Percentiles rank a stretch among this genome's conserved stretches.
Evolutionary conservation across 2,888 invertebrate genomes (phyloP).

Genomic region (Clanis bilineata): DNA sequence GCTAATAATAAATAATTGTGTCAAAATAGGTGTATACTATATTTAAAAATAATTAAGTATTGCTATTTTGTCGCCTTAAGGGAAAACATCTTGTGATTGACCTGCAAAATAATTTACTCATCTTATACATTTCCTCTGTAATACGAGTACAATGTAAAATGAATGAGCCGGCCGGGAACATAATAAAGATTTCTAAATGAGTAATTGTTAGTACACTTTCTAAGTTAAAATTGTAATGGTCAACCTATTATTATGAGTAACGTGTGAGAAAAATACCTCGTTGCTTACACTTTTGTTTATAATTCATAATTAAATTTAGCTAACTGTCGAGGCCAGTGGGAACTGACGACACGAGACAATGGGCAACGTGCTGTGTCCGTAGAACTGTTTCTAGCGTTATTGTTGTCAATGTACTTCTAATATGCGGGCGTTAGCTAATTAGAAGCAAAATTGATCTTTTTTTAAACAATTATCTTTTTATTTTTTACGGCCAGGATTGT

Average conservation of each 20-base stretch:
- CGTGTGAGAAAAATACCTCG: constrained; percentile 57
- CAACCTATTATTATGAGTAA: constrained; percentile 66
- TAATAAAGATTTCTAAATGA: constrained; percentile 9
- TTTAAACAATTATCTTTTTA: background rate
- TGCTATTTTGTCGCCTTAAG: background rate
- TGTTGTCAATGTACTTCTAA: constrained; percentile 11
- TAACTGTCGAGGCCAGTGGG: constrained; percentile 70
- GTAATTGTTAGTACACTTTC: constrained; percentile 13
- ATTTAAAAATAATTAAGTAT: background rate
- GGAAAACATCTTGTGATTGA: background rate
- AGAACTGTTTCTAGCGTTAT: constrained; percentile 58
- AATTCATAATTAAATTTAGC: constrained; percentile 68
- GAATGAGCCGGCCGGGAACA: background rate
- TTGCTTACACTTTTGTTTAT: constrained; percentile 61
- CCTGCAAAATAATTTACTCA: background rate
- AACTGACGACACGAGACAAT: constrained; percentile 61
- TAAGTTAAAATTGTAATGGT: constrained; percentile 33
- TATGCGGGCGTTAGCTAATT: constrained; percentile 4
- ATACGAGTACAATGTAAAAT: background rate
- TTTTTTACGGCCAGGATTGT: background rate
- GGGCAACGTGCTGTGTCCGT: constrained; percentile 50
- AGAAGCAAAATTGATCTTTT: background rate
- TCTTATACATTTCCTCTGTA: background rate
- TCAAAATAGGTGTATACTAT: background rate
- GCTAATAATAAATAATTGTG: no score